Evolutionary conservation across 2,797 vertebrate species (phyloP), one percentile per base, ranked within the genome.

Genomic region (Chelidonichthys spinosus): DNA sequence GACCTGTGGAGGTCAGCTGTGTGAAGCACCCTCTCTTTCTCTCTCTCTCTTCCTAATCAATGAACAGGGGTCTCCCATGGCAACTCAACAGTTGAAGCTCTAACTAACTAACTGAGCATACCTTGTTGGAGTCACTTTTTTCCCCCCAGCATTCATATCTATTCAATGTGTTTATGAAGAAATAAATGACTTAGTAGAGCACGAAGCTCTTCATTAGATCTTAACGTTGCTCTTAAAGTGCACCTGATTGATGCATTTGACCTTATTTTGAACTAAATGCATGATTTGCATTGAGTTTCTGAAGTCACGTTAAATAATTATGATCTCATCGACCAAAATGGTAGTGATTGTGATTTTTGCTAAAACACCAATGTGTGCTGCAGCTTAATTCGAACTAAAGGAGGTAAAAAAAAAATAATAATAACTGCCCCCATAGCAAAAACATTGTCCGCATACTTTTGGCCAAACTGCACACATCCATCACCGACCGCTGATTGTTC

Each of bases 31-130:
- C 6, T 60, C 60, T 55, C 54, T 66, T 78, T 58, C 18, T 32
- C 18, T 43, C 36, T 64, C 74, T 68, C 46, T 75, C 14, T 77
- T 14, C 47, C n/a, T 25, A 25, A 72, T 69, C 46, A 58, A 49
- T 11, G 6, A 65, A 73, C 54, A 87, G 78, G 78, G 71, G 81
- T 83, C 75, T 78, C 72, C 49, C 43, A 69, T 66, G 17, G 72
- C 53, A 73, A 42, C 54, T 11, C 67, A 36, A 47, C 36, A 7
- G 54, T 58, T 8, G 18, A 52, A 52, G 50, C 18, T 52, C 50
- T 52, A 25, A 25, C 25, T 25, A 25, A 25, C 25, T 25, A 25
- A 25, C 4, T 11, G 49, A 52, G n/a, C 49, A 52, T 18, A 18
- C 25, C 9, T 52, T 32, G 49, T 25, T 52, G 25, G 25, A 1